Evolutionary conservation across 92 coral and sea anemone genomes (phyloP), one percentile per base, ranked within the genome.

Genomic region (Nematostella vectensis): DNA sequence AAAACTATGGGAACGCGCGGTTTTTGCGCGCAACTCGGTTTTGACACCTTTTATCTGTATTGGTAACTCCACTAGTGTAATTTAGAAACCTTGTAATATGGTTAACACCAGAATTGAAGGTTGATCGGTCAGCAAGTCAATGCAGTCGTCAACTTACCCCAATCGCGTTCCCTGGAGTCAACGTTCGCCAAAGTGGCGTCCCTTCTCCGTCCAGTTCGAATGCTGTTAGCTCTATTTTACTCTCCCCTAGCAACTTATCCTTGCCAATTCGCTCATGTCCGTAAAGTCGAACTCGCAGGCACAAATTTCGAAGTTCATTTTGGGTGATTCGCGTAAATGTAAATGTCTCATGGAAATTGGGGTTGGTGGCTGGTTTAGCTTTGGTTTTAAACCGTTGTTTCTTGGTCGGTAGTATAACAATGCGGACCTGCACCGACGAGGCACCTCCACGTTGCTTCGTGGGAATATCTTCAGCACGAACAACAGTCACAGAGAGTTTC

Each of bases 391-490:
- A 82, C 15, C 96, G 81, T 36, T 93, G 88, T 47, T 74, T 76
- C 77, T 93, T 93, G 28, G 87, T 65, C 23, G 99, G 99, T 13
- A 93, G 59, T 50, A 93, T 29, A 10, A 86, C 88, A 13, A 93
- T 78, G 22, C 82, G 96, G 11, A 86, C 88, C 63, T 86, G 96
- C 18, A 93, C 99, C 2, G 76, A 78, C n/a, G 85, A 70, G 3
- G 99, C 88, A 13, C 99, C 99, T 8, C 99, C 99, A 30, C 99
- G 79, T 45, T 93, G 96, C 29, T 93, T 93, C 36, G 96, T 85
- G 13, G 99, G 99, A 11, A 93, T 70, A 55, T 93, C 99, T 60
- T 93, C 99, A 21, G 99, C 99, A 17, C 87, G 87, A 31, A 93
- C 58, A 16, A 93, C 75, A 37, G 89, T 93, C 16, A 93, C 96